These are phyloP conservation scores for Epinephelus awoara DNA, from an alignment of 2,797 vertebrate genomes.

Conservation along the genomic window DNA sequence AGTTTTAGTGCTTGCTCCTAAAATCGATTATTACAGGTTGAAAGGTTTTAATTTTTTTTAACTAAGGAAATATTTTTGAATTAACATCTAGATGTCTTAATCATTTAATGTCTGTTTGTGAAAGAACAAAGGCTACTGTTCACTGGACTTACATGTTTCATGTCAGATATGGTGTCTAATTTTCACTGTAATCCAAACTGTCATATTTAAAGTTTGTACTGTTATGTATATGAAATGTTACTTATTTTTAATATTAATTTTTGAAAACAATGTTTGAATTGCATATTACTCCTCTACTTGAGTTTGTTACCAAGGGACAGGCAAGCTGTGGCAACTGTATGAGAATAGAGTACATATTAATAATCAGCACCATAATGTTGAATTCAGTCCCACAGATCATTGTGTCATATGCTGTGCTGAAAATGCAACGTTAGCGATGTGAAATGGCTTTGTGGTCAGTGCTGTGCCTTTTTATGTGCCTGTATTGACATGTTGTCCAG, in stretches of 20 bases:
- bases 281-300: constrained; percentile 22
- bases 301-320: constrained; percentile 38
- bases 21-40: constrained; percentile 3
- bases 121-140: constrained; percentile 47
- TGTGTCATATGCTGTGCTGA: constrained; percentile 32
- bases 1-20: constrained; percentile 29
- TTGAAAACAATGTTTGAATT: constrained; percentile 32
- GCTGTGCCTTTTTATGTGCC: constrained; percentile 60
- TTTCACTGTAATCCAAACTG: constrained; percentile 47
- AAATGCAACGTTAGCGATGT: constrained; percentile 36
- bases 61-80: constrained; percentile 53
- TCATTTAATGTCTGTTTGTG: constrained; percentile 47
- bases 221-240: constrained; percentile 44
- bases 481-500: constrained; percentile 49
- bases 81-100: constrained; percentile 40
- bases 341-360: constrained; percentile 17
- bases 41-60: constrained; percentile 34
- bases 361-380: constrained; percentile 13
- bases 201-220: constrained; percentile 57
- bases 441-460: constrained; percentile 52
- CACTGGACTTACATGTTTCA: constrained; percentile 43
- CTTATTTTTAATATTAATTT: constrained; percentile 53
- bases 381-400: constrained; percentile 32
- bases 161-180: constrained; percentile 37
- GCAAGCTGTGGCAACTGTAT: constrained; percentile 23